Evolutionary conservation across 1,140 invertebrate species (phyloP).

Genomic region (Triops cancriformis): DNA sequence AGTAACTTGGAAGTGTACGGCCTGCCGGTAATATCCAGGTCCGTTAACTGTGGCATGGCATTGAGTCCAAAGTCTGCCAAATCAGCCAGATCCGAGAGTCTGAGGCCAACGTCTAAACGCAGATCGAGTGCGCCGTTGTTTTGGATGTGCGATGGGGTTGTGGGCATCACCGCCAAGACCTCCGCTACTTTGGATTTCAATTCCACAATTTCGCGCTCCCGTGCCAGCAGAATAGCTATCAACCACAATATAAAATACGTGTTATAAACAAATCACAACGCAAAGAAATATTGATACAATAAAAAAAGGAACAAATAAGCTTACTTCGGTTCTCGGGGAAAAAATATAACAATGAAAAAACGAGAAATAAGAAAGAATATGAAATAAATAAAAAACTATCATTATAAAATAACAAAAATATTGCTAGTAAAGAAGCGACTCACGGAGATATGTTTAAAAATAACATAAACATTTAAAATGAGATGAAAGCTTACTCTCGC

Average conservation of each 20-base stretch:
- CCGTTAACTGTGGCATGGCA: slow-evolving; percentile 16
- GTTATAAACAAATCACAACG: not conserved
- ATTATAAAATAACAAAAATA: no score
- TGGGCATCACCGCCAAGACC: slow-evolving; percentile 82
- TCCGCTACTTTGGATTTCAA: slow-evolving; percentile 84
- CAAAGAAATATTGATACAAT: not conserved
- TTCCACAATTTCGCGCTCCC: slow-evolving; percentile 83
- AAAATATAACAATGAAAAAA: no score
- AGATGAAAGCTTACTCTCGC: slow-evolving; percentile 63
- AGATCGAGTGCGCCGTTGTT: slow-evolving; percentile 27
- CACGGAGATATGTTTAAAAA: slow-evolving; percentile 10
- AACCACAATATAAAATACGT: slow-evolving; percentile 24
- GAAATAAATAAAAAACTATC: no score
- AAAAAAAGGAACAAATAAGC: not conserved
- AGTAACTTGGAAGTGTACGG: slow-evolving; percentile 30
- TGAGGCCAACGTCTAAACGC: slow-evolving; percentile 22
- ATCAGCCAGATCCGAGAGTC: slow-evolving; percentile 27
- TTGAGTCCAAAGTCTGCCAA: slow-evolving; percentile 16
- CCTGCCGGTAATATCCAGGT: slow-evolving; percentile 20
- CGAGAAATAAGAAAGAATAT: no score
- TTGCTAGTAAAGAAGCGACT: no score
- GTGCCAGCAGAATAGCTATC: slow-evolving; percentile 62
- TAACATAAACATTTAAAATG: slow-evolving; percentile 14
- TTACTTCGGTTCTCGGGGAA: no score
- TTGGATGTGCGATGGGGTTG: slow-evolving; percentile 32